These are phyloP conservation scores for Pseudomugil gertrudae DNA, from an alignment of 2,797 vertebrate genomes.

Conservation along the genomic window DNA sequence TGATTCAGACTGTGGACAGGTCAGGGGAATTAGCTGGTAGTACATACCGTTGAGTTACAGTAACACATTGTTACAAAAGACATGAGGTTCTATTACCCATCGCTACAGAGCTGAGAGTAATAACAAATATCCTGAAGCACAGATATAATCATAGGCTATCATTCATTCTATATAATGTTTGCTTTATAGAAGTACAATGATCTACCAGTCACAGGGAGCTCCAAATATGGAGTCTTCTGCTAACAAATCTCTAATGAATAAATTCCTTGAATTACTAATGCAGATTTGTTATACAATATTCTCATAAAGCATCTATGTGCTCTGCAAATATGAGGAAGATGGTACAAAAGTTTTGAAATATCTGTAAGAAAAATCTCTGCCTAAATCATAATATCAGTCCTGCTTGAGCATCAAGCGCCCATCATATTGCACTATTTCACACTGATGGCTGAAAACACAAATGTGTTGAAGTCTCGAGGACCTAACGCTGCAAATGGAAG, in stretches of 20 bases:
- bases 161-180: constrained; percentile 83
- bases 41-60: constrained; percentile 72
- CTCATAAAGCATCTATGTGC: constrained; percentile 79
- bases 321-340: constrained; percentile 81
- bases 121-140: constrained; percentile 84
- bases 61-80: constrained; percentile 78
- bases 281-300: constrained; percentile 80
- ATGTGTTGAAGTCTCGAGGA: constrained; percentile 79
- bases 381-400: constrained; percentile 76
- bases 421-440: constrained; percentile 81
- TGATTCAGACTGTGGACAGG: constrained; percentile 52
- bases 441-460: constrained; percentile 81
- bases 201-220: constrained; percentile 84
- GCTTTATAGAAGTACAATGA: constrained; percentile 84
- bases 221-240: constrained; percentile 85
- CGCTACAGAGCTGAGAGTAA: constrained; percentile 68
- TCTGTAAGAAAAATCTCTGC: constrained; percentile 75
- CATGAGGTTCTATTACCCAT: constrained; percentile 75
- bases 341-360: constrained; percentile 82
- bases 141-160: constrained; percentile 85
- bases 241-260: constrained; percentile 83
- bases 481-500: constrained; percentile 67
- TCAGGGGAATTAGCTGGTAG: constrained; percentile 62
- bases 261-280: constrained; percentile 85
- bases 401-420: constrained; percentile 83